Evolutionary conservation across 2,797 vertebrate genomes (phyloP), one percentile per base, ranked within the genome.

Genomic region (Antennarius maculatus): DNA sequence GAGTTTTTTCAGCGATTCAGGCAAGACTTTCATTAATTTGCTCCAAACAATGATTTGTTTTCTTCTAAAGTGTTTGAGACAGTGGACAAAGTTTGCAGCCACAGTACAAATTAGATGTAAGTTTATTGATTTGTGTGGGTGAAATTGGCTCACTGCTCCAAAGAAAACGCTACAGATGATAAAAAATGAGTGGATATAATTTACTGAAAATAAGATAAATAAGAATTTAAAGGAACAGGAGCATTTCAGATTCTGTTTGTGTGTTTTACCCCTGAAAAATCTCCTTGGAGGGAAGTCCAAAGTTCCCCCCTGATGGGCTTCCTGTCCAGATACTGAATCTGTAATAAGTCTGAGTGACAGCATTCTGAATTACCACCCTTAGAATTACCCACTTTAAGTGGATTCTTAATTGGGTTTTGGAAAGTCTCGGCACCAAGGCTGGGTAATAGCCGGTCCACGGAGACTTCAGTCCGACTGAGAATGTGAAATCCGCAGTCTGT

Each of bases 341-440:
- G 31, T 34, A 34, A 5, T 34, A 8, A 5, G 7, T 34, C 5
- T 0, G n/a, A 52, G 50, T 62, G 75, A 85, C 71, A 73, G 51
- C 59, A 49, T 41, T 68, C 63, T 65, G 18, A 77, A 66, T 65
- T 39, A 46, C 52, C 27, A 69, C 76, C 66, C 45, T 18, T 37
- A 41, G 31, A 66, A 74, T 78, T 34, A 59, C 48, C 49, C 53
- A 79, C 51, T 76, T 73, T 82, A 42, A 67, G 72, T 64, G 56
- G 39, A 62, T 76, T 68, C 66, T 57, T 87, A 88, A 85, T 88
- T 89, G 68, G 87, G 76, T 78, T 85, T 76, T 61, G 68, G 54
- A 84, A 80, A 76, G 66, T 39, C 73, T 71, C 68, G 60, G 66
- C 16, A 31, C 73, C 63, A 16, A 31, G 70, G 17, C 66, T 54